Evolutionary conservation across 2,797 vertebrate genomes (phyloP).

Genomic region (Oreonectes daqikongensis): DNA sequence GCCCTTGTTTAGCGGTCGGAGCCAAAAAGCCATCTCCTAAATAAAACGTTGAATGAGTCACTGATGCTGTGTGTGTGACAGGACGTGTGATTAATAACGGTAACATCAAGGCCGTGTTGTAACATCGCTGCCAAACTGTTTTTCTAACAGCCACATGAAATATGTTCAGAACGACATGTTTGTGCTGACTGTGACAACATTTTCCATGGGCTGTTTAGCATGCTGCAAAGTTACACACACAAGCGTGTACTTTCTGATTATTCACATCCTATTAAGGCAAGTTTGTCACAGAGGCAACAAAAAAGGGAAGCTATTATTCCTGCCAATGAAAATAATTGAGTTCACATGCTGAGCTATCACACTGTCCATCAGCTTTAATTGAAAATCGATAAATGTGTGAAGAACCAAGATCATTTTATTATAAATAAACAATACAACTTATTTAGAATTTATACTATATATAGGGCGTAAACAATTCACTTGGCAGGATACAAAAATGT

Average conservation of each 20-base stretch:
- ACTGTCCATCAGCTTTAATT: no score
- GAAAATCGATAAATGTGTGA: no score
- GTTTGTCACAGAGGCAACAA: not conserved
- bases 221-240: conserved; percentile 2
- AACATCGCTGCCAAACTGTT: conserved; percentile 50
- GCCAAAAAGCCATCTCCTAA: conserved; percentile 48
- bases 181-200: conserved; percentile 34
- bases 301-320: not conserved
- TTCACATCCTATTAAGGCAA: not conserved
- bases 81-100: conserved; percentile 46
- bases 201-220: conserved; percentile 13
- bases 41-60: conserved; percentile 47
- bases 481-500: no score
- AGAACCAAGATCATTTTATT: no score
- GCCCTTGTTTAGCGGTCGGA: conserved; percentile 48
- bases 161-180: conserved; percentile 39
- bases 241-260: conserved; percentile 18
- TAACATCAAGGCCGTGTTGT: conserved; percentile 49
- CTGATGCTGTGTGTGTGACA: conserved; percentile 51
- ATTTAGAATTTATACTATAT: no score
- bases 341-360: no score
- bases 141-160: conserved; percentile 46
- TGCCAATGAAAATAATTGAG: no score
- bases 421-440: no score
- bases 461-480: no score